Percentiles rank a stretch among this genome's conserved stretches.
phyloP scores from a whole-genome alignment of 2,888 invertebrate species.

The Philhelius pedissequus region DNA sequence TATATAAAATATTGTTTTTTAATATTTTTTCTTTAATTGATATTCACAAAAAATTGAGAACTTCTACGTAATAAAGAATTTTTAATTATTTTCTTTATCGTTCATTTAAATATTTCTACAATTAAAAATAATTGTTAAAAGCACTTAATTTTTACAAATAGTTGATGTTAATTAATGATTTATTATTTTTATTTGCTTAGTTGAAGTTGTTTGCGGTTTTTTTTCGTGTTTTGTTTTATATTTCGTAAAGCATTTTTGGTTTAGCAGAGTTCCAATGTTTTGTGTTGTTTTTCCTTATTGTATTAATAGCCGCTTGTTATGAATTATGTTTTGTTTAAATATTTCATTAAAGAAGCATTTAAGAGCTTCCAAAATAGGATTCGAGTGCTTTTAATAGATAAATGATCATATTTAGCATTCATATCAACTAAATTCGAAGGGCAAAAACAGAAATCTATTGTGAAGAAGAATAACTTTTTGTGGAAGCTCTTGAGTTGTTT shows the following conservation, averaged over 20 bases:
- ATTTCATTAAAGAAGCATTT: conserved; percentile 46
- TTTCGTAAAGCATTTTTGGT: conserved; percentile 44
- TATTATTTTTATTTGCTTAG: conserved; percentile 12
- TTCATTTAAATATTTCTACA: conserved; percentile 56
- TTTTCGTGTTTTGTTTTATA: not conserved
- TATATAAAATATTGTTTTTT: conserved; percentile 22
- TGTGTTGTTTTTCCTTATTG: not conserved
- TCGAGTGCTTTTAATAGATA: not conserved
- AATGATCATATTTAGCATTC: conserved; percentile 1
- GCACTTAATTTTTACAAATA: conserved; percentile 68
- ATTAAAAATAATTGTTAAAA: conserved; percentile 63
- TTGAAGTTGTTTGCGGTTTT: conserved; percentile 9
- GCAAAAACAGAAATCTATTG: conserved; percentile 29
- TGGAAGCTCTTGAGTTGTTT: conserved; percentile 67
- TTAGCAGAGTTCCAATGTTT: conserved; percentile 44
- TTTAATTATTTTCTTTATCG: not conserved
- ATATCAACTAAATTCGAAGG: conserved; percentile 8
- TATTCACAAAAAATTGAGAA: conserved; percentile 48
- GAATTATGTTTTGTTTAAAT: conserved; percentile 9
- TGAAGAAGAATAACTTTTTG: conserved; percentile 45
- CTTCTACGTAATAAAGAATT: conserved; percentile 26
- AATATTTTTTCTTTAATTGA: conserved; percentile 34
- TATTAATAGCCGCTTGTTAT: conserved; percentile 9
- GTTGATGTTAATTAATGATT: conserved; percentile 51
- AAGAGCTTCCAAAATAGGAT: conserved; percentile 51